These are phyloP conservation scores for Phoxinus dragarum DNA, from an alignment of 2,797 vertebrate genomes.

Conservation along the genomic window DNA sequence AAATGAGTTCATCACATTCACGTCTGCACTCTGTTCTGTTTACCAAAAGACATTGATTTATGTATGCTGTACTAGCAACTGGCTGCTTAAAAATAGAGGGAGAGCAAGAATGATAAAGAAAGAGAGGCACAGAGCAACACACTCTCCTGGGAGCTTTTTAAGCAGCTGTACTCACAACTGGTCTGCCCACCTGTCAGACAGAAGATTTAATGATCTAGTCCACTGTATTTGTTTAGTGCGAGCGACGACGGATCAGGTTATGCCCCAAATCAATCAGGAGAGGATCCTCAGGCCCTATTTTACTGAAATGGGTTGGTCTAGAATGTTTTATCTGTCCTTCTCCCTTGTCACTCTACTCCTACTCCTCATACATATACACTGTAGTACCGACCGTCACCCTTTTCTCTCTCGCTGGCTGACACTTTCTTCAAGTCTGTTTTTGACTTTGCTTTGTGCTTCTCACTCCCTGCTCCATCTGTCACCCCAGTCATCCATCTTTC, in stretches of 20 bases:
- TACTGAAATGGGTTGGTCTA: constrained; percentile 1
- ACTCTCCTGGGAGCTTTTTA: constrained; percentile 49
- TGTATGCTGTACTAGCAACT: constrained; percentile 7
- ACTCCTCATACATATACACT: not conserved
- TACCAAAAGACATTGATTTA: constrained; percentile 44
- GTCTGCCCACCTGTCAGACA: constrained; percentile 38
- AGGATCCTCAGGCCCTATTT: constrained; percentile 6
- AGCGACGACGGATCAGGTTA: constrained; percentile 9
- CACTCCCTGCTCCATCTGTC: constrained; percentile 11
- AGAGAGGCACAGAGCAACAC: not conserved
- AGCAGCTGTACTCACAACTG: constrained; percentile 28
- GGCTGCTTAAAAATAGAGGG: constrained; percentile 1
- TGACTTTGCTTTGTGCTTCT: constrained; percentile 16
- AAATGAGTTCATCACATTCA: too few species aligned
- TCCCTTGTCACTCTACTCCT: not conserved
- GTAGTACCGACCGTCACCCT: not conserved
- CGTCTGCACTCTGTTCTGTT: constrained; percentile 8
- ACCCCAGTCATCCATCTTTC: constrained; percentile 8
- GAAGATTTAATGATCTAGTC: constrained; percentile 37
- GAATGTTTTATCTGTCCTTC: not conserved
- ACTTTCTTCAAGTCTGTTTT: constrained; percentile 13
- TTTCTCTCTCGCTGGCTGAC: not conserved
- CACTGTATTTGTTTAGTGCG: constrained; percentile 20
- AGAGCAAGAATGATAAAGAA: not conserved
- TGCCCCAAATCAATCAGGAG: constrained; percentile 37